Evolutionary conservation across 2,888 invertebrate species (phyloP).

Genomic region (Yponomeuta malinellus): DNA sequence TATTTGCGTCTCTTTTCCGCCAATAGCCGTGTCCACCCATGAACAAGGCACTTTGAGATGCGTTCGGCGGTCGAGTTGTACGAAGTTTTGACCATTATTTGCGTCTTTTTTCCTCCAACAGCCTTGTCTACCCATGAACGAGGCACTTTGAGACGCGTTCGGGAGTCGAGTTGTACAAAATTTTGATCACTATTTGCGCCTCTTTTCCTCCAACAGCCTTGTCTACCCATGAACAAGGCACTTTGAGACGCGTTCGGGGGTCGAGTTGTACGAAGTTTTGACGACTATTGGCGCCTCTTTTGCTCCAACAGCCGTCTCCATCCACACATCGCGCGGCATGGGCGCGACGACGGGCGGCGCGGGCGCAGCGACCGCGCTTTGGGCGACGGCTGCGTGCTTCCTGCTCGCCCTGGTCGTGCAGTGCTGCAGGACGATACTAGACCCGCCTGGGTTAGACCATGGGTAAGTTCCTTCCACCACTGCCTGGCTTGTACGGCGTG

Average conservation of each 20-base stretch:
- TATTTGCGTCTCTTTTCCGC: too few species aligned
- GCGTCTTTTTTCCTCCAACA: too few species aligned
- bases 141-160: too few species aligned
- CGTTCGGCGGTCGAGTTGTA: neutral
- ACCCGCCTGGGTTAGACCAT: slow-evolving; percentile 49
- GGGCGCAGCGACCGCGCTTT: slow-evolving; percentile 52
- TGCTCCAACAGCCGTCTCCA: slow-evolving; percentile 67
- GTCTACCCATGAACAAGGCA: too few species aligned
- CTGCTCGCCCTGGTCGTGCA: slow-evolving; percentile 72
- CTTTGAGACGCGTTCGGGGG: too few species aligned
- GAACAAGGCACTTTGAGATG: too few species aligned
- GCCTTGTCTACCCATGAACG: too few species aligned
- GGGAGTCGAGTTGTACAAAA: neutral
- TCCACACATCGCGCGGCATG: slow-evolving; percentile 76
- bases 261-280: neutral
- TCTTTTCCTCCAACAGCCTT: too few species aligned
- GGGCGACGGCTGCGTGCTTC: slow-evolving; percentile 74
- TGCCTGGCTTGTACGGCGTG: neutral
- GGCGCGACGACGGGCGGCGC: slow-evolving; percentile 44
- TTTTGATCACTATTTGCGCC: neutral
- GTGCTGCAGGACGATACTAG: slow-evolving; percentile 67
- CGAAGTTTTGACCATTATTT: neutral
- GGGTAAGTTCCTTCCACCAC: slow-evolving; percentile 29
- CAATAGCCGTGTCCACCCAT: too few species aligned
- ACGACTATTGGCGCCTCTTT: neutral